Evolutionary conservation across 2,797 vertebrate species (phyloP).

Genomic region (Phyllotis vaccarum): DNA sequence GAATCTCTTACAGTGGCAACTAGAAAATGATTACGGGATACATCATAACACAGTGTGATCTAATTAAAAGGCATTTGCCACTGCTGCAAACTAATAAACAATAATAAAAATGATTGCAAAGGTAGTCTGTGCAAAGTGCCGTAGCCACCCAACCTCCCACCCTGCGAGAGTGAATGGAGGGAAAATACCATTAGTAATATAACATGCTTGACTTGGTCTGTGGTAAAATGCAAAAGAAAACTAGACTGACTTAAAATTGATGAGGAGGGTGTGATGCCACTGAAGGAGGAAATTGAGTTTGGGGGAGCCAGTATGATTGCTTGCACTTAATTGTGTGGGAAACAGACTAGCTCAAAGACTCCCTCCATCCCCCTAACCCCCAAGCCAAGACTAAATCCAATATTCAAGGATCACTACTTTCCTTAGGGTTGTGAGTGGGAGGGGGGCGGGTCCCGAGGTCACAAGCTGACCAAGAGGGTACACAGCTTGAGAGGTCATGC

Average conservation of each 20-base stretch:
- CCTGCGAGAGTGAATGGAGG: not conserved
- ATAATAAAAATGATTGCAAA: conserved; percentile 33
- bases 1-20: conserved; percentile 43
- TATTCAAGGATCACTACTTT: not conserved
- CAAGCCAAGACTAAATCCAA: not conserved
- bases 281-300: not conserved
- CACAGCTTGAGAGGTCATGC: not conserved
- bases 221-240: not conserved
- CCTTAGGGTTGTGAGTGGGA: not conserved
- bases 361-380: too few relatives aligned
- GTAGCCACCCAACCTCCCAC: not conserved
- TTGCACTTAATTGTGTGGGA: not conserved
- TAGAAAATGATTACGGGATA: conserved; percentile 53
- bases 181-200: not conserved
- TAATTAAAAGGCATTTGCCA: conserved; percentile 64
- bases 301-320: not conserved
- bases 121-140: conserved; percentile 27
- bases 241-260: not conserved
- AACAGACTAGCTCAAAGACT: not conserved
- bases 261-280: not conserved
- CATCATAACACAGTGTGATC: conserved; percentile 39
- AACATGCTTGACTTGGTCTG: not conserved
- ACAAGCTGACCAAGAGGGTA: not conserved
- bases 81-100: conserved; percentile 51
- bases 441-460: fast-evolving